These are phyloP conservation scores for Proterorhinus semilunaris DNA, from an alignment of 2,113 vertebrate species.

Conservation along the genomic window DNA sequence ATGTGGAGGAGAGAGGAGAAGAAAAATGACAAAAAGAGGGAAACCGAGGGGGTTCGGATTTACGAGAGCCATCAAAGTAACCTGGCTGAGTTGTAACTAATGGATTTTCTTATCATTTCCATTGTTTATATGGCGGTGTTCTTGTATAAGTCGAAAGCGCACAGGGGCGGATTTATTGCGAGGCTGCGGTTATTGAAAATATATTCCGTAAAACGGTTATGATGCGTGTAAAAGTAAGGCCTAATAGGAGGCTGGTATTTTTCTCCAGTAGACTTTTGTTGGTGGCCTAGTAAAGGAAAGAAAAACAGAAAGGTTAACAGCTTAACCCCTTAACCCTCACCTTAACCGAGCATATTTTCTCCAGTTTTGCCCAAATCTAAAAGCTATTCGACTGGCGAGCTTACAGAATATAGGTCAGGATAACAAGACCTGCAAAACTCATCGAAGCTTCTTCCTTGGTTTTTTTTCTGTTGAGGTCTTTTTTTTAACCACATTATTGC, in stretches of 20 bases:
- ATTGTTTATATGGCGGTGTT: not conserved
- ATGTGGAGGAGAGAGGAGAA: not conserved
- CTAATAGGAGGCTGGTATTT: not conserved
- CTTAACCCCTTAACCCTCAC: no score
- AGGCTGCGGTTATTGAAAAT: not conserved
- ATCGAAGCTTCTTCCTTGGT: no score
- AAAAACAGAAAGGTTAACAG: no score
- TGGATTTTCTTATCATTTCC: constrained; percentile 1
- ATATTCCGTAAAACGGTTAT: not conserved
- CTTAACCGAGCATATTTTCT: no score
- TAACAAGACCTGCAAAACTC: no score
- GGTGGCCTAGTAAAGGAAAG: no score
- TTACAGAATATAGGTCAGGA: no score
- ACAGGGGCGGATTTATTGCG: not conserved
- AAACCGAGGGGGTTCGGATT: not conserved
- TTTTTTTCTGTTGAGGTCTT: no score
- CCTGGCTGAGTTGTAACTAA: constrained; percentile 1
- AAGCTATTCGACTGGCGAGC: no score
- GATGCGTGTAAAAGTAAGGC: not conserved
- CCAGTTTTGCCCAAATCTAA: no score
- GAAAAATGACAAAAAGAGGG: not conserved
- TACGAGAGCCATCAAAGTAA: not conserved
- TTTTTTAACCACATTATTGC: no score
- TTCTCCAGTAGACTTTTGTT: no score
- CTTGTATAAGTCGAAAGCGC: constrained; percentile 1